These are phyloP conservation scores for Gila robusta DNA, from an alignment of 2,797 vertebrate genomes.

Conservation along the genomic window DNA sequence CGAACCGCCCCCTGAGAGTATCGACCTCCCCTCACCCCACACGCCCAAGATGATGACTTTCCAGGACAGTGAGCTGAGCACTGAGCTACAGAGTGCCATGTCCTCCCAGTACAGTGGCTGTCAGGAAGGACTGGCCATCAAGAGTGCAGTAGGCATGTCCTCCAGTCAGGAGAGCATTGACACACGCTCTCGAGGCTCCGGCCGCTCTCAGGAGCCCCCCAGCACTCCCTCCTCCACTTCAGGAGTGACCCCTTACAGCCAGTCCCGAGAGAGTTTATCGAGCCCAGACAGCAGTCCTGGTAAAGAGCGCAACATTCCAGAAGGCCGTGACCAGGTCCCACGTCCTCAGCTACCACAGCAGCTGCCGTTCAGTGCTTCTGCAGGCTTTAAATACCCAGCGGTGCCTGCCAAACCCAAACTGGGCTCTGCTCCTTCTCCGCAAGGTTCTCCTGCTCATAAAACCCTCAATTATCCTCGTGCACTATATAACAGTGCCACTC, in stretches of 20 bases:
- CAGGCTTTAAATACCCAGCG: conserved; percentile 85
- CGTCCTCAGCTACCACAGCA: conserved; percentile 60
- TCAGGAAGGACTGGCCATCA: conserved; percentile 82
- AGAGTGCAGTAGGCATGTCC: conserved; percentile 70
- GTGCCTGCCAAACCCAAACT: conserved; percentile 78
- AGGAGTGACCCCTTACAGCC: conserved; percentile 72
- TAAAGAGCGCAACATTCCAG: conserved; percentile 88
- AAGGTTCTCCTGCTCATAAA: conserved; percentile 75
- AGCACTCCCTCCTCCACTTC: conserved; percentile 70
- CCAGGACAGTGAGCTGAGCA: conserved; percentile 92
- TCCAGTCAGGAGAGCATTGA: conserved; percentile 90
- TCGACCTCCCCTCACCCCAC: conserved; percentile 73
- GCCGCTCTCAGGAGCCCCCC: conserved; percentile 88
- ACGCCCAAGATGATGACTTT: conserved; percentile 86
- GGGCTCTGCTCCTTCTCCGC: conserved; percentile 63
- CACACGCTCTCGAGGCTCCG: conserved; percentile 87
- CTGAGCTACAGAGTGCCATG: conserved; percentile 91
- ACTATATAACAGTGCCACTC: conserved; percentile 70
- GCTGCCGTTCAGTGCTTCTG: conserved; percentile 77
- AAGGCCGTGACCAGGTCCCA: conserved; percentile 83
- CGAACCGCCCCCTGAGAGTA: conserved; percentile 68
- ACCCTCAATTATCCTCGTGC: conserved; percentile 82
- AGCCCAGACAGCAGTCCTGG: conserved; percentile 73
- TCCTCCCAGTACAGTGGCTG: conserved; percentile 77
- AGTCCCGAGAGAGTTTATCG: conserved; percentile 83